Base-by-base conservation (phyloP, 1,140 invertebrate species). In the Drosophila orosa region DNA sequence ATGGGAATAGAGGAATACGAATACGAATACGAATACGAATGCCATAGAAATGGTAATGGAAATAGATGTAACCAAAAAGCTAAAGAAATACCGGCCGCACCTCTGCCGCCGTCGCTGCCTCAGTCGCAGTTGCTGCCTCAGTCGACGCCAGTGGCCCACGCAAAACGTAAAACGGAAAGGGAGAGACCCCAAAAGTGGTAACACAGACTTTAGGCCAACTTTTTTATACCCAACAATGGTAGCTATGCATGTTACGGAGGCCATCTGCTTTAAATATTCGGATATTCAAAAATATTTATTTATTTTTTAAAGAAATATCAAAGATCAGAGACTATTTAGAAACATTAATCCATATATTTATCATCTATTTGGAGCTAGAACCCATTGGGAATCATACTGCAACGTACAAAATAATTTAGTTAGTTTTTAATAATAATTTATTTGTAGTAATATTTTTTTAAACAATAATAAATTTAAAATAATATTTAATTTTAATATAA, bases 11-110 rank as follows among this genome's bases (percentile, higher is more conserved):
- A n/a, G n/a, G 59, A 61, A 61, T 54, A 39, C 42, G 45, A 62
- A 63, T 40, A 29, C 42, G 59, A 61, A 61, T 54, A 39, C 42
- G 45, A 62, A 63, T 40, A 29, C 42, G 44, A 68, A 54, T 31
- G 55, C 42, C 31, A 68, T 57, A 66, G 63, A 47, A 45, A 61
- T 65, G 44, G 63, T 58, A 75, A 80, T 80, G 74, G 47, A 72
- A 85, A 77, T 84, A 78, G 83, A 86, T 86, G 82, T 86, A 87
- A 87, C 83, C 82, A 25, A 81, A 59, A 87, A 82, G 73, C 73
- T 67, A 33, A 76, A 76, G 73, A 76, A 76, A 76, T 74, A 76
- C 73, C 73, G 73, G 73, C 61, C 73, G 73, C 73, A 76, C 73
- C 73, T 76, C 74, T 75, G 35, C 68, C 45, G 5, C 37, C 12